Percentiles rank a stretch among this genome's conserved stretches.
Conservation (phyloP, 2,113 vertebrate genomes). For the Galbula dea region DNA sequence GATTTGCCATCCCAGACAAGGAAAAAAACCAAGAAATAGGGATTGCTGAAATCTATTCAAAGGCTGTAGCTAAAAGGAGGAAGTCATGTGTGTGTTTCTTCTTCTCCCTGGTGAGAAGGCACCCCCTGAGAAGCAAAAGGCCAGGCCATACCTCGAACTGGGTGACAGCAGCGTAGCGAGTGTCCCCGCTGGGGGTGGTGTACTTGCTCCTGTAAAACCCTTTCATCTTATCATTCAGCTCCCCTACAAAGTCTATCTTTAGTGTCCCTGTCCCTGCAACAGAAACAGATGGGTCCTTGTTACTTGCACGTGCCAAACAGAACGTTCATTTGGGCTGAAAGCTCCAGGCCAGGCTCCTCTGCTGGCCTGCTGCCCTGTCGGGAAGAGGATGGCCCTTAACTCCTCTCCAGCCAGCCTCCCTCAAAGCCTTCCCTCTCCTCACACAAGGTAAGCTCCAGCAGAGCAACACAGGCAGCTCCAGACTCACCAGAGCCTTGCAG, state of each 20-base stretch:
- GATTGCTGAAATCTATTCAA: not conserved
- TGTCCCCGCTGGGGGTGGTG: slow-evolving; percentile 82
- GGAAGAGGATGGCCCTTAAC: not conserved
- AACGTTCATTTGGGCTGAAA: not conserved
- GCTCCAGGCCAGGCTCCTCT: not conserved
- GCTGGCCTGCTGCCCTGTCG: not conserved
- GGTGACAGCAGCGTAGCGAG: slow-evolving; percentile 93
- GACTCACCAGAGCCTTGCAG: not conserved
- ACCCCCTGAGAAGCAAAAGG: not conserved
- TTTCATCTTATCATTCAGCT: slow-evolving; percentile 99
- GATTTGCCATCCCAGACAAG: not conserved
- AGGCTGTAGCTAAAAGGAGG: not conserved
- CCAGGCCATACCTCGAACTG: slow-evolving; percentile 90
- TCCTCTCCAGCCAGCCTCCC: not conserved
- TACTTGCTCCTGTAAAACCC: slow-evolving; percentile 98
- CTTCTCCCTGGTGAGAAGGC: not conserved
- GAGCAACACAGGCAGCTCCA: not conserved
- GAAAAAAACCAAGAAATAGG: rapidly evolving
- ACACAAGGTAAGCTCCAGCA: not conserved
- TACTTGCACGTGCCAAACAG: not conserved
- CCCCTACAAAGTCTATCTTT: slow-evolving; percentile 97
- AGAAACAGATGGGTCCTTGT: not conserved
- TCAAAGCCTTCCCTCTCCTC: not conserved
- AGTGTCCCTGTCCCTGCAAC: slow-evolving; percentile 85
- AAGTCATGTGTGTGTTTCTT: not conserved